Conservation (phyloP, 2,888 invertebrate genomes). For the Lissonota sp. region DNA sequence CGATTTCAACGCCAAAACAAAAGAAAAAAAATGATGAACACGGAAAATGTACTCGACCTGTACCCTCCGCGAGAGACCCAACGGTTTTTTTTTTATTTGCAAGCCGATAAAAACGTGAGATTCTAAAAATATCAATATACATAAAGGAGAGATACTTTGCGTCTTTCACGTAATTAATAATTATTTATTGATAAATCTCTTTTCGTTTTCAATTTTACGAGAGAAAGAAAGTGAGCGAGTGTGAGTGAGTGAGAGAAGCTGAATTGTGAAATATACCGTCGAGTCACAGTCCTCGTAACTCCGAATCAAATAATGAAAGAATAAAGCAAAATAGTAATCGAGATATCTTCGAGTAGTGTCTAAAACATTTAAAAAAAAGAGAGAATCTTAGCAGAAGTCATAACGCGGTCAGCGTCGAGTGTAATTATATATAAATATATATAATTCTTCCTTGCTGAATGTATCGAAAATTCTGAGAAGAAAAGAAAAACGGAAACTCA, state of each 20-base stretch:
- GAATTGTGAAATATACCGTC: slow-evolving; percentile 44
- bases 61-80: slow-evolving; percentile 31
- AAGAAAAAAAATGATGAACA: slow-evolving; percentile 13
- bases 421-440: slow-evolving; percentile 44
- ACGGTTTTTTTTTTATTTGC: slow-evolving; percentile 21
- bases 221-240: slow-evolving; percentile 19
- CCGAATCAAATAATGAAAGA: slow-evolving; percentile 49
- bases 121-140: slow-evolving; percentile 52
- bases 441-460: slow-evolving; percentile 54
- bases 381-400: slow-evolving; percentile 49
- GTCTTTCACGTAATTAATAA: slow-evolving; percentile 55
- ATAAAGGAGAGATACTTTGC: slow-evolving; percentile 40
- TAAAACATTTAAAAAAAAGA: slow-evolving; percentile 38
- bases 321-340: slow-evolving; percentile 33
- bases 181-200: slow-evolving; percentile 56
- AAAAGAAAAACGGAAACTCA: slow-evolving; percentile 38
- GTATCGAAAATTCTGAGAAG: slow-evolving; percentile 46
- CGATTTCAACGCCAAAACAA: neutral
- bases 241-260: slow-evolving; percentile 33
- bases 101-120: slow-evolving; percentile 46
- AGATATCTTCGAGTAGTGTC: slow-evolving; percentile 58
- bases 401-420: slow-evolving; percentile 40
- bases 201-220: slow-evolving; percentile 47
- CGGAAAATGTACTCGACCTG: slow-evolving; percentile 27
- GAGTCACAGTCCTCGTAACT: slow-evolving; percentile 37